Base-by-base conservation (phyloP, 2,888 invertebrate genomes). In the Diaprepes abbreviatus region DNA sequence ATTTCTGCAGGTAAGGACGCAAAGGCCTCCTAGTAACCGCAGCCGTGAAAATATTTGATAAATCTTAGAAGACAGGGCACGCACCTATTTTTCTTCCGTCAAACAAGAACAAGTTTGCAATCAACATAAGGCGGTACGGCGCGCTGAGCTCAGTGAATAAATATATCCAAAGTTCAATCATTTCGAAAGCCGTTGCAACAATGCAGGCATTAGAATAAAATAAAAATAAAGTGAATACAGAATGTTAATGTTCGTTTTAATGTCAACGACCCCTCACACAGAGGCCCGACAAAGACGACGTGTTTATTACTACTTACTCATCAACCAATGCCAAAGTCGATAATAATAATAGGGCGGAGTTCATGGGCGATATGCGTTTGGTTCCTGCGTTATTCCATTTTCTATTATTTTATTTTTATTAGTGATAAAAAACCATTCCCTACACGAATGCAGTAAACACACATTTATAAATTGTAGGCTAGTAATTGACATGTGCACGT, bases 171-270 rank as follows among this genome's bases (percentile, higher is more conserved):
- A 68, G 68, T 38, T 55, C 68, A 45, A 68, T 68, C 62, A 48
- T 68, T 68, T 57, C 36, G 55, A 63, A 68, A 62, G 57, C 36
- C 55, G 66, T 59, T 54, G 57, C 68, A 63, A 62, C 68, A 63
- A 68, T 52, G 62, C 62, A 68, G 40, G 19, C 40, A 57, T 63
- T 57, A 63, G 63, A 68, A 68, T 64, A 58, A 64, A 64, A 69
- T 63, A 64, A 64, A 64, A 64, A 36, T 24, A 64, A 64, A 64
- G 16, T 50, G 43, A 40, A 64, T 50, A 50, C 57, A 36, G 50
- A 58, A 50, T 58, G 40, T 48, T 33, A 58, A 66, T 58, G 40
- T 57, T 33, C 59, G 38, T 64, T 59, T 33, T 58, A 69, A 69
- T 69, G 69, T 54, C 69, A 57, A 50, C 17, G 69, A 69, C 63